A percentile compares a stretch with the other conserved stretches of the same genome.
These are phyloP conservation scores for Trichopria drosophilae DNA, from an alignment of 2,888 invertebrate genomes.

Conservation along the genomic window DNA sequence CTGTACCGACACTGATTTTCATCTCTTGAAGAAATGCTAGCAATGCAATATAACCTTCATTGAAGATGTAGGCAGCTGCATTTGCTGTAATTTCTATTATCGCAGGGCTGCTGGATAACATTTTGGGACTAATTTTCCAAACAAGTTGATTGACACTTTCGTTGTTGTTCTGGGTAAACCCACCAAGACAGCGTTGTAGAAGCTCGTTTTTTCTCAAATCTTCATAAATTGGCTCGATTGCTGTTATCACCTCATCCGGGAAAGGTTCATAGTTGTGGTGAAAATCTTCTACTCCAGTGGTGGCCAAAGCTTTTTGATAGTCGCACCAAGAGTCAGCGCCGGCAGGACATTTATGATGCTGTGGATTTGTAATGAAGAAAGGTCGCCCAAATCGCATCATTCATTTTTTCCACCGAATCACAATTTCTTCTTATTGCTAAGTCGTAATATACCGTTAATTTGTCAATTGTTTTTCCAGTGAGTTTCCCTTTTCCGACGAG, in stretches of 20 bases:
- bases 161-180: constrained; percentile 28
- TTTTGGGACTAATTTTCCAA: too few species aligned
- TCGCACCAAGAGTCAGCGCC: too few species aligned
- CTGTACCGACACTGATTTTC: too few species aligned
- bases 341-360: constrained; percentile 19
- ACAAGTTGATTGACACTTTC: constrained; percentile 27
- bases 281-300: constrained; percentile 12
- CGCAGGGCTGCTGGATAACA: too few species aligned
- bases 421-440: constrained; percentile 26
- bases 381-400: constrained; percentile 34
- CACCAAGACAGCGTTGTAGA: constrained; percentile 39
- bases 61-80: too few species aligned
- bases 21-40: too few species aligned
- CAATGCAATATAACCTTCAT: too few species aligned
- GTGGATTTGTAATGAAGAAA: constrained; percentile 23
- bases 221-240: constrained; percentile 41
- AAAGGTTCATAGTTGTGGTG: constrained; percentile 20
- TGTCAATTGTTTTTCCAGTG: constrained; percentile 37
- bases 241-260: too few species aligned
- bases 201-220: constrained; percentile 42
- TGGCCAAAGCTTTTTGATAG: too few species aligned
- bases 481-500: constrained; percentile 23
- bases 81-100: too few species aligned
- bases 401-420: constrained; percentile 26
- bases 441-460: constrained; percentile 28